Conservation (phyloP, 2,113 vertebrate genomes). For the Uria aalge region DNA sequence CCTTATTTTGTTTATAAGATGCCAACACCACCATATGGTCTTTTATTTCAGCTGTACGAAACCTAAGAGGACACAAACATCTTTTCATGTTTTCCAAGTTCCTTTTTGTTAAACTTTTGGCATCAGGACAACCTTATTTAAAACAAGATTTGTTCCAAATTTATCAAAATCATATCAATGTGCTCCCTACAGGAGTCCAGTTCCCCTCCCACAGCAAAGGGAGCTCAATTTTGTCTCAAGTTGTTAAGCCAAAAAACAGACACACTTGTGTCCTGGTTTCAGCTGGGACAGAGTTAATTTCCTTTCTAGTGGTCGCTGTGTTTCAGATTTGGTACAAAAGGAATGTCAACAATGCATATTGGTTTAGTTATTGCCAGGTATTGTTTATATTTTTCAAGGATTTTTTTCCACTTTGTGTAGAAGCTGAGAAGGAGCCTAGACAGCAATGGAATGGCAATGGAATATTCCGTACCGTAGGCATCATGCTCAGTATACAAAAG, state of each 20-base stretch:
- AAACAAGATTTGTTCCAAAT: background rate
- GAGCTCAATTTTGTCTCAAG: background rate
- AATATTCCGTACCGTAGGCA: background rate
- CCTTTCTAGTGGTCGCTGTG: background rate
- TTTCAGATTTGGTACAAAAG: background rate
- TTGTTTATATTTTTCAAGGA: background rate
- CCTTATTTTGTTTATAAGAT: background rate
- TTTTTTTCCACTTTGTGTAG: background rate
- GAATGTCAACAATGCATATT: no score
- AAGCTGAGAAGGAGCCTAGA: background rate
- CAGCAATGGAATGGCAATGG: background rate
- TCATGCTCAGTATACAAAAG: background rate
- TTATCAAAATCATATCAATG: background rate
- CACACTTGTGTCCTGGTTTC: background rate
- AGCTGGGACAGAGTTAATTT: background rate
- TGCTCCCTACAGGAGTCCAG: background rate
- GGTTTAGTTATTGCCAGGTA: background rate
- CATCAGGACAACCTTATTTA: background rate
- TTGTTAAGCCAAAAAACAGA: background rate
- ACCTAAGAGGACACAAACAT: background rate
- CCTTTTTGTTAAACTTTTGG: background rate
- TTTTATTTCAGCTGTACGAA: background rate
- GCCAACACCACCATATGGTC: background rate
- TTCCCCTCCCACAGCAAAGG: background rate
- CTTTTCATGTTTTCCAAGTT: background rate